Base-by-base conservation (phyloP, 2,888 invertebrate genomes). In the Nemotelus nigrinus region DNA sequence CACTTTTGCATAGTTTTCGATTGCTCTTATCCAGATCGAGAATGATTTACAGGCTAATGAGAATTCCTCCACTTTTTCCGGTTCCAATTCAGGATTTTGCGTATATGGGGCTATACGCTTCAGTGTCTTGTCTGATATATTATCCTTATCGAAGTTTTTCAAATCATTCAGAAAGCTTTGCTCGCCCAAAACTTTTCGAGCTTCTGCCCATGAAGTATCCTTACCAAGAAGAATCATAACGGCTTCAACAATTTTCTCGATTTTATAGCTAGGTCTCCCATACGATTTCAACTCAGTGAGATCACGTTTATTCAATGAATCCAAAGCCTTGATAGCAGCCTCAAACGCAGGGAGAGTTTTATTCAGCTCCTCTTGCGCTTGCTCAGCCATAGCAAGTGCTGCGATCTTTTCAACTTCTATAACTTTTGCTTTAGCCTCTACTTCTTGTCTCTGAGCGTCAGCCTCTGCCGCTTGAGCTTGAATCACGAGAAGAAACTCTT, bases 261-360 rank as follows among this genome's bases (percentile, higher is more conserved):
- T 96, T 85, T 95, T 93, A 77, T 91, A 89, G 2, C 96, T 96
- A 0, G 97, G 97, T 79, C 93, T 92, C 0, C 93, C 93, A 85
- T 96, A 97, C 0, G 96, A 96, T 85, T 95, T 96, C 78, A 97
- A 94, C 89, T 97, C 96, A 58, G 94, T 92, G 77, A 97, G 92
- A 84, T 96, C 95, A 84, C 94, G 94, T 86, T 95, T 96, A 84
- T 94, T 95, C 39, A 96, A 85, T 0, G 94, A 90, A 83, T 94
- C 94, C 71, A 96, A 86, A 0, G 95, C 95, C 53, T 82, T 83
- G 2, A 94, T 91, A 45, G 96, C 96, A 82, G 94, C 96, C 55
- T 96, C 92, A 0, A 97, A 87, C 10, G 96, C 95, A 0, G 96
- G 97, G 91, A 97, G 92, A 2, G 95, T 96, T 81, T 93, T 91